Base-by-base conservation (phyloP, 2,888 invertebrate species). In the Aphidius colemani region DNA sequence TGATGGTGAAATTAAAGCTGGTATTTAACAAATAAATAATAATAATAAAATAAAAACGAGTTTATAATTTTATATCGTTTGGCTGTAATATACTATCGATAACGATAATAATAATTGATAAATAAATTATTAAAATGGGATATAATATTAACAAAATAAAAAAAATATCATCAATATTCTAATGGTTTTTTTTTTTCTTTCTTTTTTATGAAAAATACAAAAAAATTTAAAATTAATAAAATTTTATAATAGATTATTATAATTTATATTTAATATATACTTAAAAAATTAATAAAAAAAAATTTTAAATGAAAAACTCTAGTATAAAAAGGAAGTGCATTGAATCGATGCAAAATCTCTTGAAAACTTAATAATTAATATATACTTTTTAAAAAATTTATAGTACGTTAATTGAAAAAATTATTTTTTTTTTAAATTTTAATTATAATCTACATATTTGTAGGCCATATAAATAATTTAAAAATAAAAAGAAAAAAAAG, bases 321-420 rank as follows among this genome's bases (percentile, higher is more conserved):
- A 67, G 65, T 69, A 71, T 69, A 71, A 69, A 74, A 75, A 69
- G 70, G 69, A 68, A 73, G 76, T 46, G 46, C 71, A 77, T 69
- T 72, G 11, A 40, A 46, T 40, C 6, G 11, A 57, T 72, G 72
- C 71, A 73, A 75, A 73, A 75, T 77, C 70, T 74, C 70, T 75
- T 67, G 71, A 75, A 68, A 78, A 75, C 72, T 73, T 73, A 72
- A 73, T 74, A 74, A 71, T 72, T 74, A 74, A 71, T 72, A 69
- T 66, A 68, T 72, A 68, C 63, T 71, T 68, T 69, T 70, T 67
- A 69, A 72, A 73, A 50, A 30, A 56, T 66, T 18, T 18, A 18
- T 18, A 18, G 13, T 18, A 18, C 13, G 13, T 18, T 18, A 18
- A 61, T 53, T 66, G 56, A 61, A 61, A 60, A 64, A 48, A 50